phyloP scores from a whole-genome alignment of 2,888 invertebrate species.

The Leucoptera coffeella region DNA sequence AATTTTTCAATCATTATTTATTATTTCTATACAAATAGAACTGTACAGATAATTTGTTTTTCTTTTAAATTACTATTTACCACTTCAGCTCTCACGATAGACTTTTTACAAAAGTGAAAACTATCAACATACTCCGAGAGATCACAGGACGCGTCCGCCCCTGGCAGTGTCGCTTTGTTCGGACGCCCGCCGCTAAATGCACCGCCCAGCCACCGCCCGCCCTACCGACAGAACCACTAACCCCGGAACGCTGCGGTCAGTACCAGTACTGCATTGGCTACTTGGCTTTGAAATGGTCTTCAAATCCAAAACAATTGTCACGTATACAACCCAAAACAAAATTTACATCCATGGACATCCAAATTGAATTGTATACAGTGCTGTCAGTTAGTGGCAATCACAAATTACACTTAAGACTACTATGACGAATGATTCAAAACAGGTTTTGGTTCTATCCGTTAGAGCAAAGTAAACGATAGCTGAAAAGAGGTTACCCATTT shows the following conservation, averaged over 20 bases:
- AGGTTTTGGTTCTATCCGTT: no score
- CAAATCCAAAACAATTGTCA: no score
- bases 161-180: no score
- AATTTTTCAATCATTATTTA: constrained; percentile 51
- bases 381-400: no score
- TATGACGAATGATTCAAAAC: no score
- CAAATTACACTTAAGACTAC: no score
- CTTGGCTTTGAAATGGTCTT: no score
- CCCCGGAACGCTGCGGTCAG: background rate
- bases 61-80: constrained; percentile 49
- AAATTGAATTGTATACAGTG: no score
- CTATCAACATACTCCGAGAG: constrained; percentile 47
- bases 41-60: constrained; percentile 53
- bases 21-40: constrained; percentile 58
- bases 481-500: no score
- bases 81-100: constrained; percentile 46
- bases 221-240: background rate
- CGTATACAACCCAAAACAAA: no score
- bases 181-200: background rate
- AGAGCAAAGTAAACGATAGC: no score
- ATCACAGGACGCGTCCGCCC: constrained; percentile 37
- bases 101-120: constrained; percentile 58
- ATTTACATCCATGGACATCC: no score
- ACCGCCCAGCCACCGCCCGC: background rate
- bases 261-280: background rate